Percentiles rank a stretch among this genome's conserved stretches.
These are phyloP conservation scores for Paraplagusia blochii DNA, from an alignment of 2,113 vertebrate species.

Conservation along the genomic window DNA sequence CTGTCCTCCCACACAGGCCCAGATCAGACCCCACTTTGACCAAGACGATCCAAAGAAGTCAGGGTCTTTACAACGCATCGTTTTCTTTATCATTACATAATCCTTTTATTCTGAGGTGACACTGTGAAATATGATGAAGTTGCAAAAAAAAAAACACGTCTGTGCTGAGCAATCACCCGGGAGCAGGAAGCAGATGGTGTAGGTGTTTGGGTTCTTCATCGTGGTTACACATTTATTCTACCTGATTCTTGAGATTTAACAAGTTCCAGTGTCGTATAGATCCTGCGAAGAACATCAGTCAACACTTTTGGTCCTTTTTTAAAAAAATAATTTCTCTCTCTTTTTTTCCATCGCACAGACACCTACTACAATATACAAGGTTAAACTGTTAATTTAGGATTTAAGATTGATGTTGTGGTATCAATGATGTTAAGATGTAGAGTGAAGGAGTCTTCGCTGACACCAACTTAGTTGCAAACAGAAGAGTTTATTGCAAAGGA, in stretches of 20 bases:
- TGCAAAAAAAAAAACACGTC: not conserved
- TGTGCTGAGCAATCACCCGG: not conserved
- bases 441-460: no score
- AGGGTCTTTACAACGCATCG: not conserved
- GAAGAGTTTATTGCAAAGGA: no score
- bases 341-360: no score
- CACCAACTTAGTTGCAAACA: no score
- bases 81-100: not conserved
- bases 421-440: no score
- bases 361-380: no score
- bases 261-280: constrained; percentile 17
- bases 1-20: not conserved
- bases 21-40: not conserved
- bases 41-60: not conserved
- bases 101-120: not conserved
- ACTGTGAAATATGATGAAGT: not conserved
- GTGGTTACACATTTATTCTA: constrained; percentile 20
- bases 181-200: not conserved
- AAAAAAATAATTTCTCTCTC: no score
- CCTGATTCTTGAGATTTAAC: constrained; percentile 35
- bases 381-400: no score
- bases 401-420: no score
- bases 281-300: constrained; percentile 52
- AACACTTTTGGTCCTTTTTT: constrained; percentile 15
- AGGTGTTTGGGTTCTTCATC: not conserved